These are phyloP conservation scores for Progne subis DNA, from an alignment of 2,113 vertebrate species.

Conservation along the genomic window DNA sequence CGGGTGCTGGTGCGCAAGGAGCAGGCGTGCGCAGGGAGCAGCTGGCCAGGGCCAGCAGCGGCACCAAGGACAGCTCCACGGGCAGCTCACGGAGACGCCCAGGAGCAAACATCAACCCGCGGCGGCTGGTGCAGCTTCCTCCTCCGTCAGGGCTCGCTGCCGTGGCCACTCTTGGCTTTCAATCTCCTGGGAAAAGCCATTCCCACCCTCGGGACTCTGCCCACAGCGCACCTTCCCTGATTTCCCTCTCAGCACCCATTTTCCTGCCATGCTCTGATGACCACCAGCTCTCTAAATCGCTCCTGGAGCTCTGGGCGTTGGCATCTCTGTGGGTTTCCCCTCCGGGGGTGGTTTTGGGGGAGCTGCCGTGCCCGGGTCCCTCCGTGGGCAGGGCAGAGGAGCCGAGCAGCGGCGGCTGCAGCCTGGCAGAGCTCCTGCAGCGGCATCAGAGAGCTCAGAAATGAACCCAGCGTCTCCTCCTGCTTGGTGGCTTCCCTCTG, in stretches of 20 bases:
- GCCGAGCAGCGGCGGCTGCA: background rate
- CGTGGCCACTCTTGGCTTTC: rapidly evolving
- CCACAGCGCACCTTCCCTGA: rapidly evolving
- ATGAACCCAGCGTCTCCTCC: background rate
- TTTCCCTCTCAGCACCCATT: rapidly evolving
- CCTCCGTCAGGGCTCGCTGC: rapidly evolving
- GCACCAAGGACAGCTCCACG: background rate
- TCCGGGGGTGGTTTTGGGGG: background rate
- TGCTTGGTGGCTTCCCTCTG: background rate
- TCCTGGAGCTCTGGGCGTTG: background rate
- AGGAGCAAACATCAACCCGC: rapidly evolving
- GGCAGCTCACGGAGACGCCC: too few relatives aligned
- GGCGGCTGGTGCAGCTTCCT: rapidly evolving
- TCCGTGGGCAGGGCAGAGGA: background rate
- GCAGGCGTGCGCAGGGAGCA: rapidly evolving
- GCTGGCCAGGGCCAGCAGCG: rapidly evolving
- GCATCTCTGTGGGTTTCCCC: background rate
- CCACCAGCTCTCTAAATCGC: rapidly evolving
- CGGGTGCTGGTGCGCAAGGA: rapidly evolving
- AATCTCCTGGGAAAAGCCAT: rapidly evolving
- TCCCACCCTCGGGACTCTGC: background rate
- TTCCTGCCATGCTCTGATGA: background rate
- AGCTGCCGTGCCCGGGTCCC: background rate
- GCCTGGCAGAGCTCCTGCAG: background rate
- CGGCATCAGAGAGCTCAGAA: rapidly evolving